Conservation (phyloP, 2,113 vertebrate genomes). For the Acanthochromis polyacanthus region DNA sequence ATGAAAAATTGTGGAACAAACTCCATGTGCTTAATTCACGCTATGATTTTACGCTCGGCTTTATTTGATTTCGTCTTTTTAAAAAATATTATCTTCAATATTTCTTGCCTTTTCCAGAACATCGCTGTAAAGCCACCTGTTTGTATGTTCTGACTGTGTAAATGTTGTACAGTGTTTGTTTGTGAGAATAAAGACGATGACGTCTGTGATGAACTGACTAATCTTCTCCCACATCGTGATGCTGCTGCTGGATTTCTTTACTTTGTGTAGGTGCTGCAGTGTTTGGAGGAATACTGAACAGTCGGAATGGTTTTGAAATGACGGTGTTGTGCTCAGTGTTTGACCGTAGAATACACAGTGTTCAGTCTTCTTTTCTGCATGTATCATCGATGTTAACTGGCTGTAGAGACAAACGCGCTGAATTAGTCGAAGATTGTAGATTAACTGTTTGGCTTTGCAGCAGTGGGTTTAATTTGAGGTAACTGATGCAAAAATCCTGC, state of each 20-base stretch:
- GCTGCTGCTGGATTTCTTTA: constrained; percentile 32
- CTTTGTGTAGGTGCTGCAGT: constrained; percentile 13
- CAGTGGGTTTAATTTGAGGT: constrained; percentile 15
- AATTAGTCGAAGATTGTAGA: constrained; percentile 23
- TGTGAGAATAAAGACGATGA: constrained; percentile 21
- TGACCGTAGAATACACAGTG: neutral
- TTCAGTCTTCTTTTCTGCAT: constrained; percentile 59
- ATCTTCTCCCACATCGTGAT: constrained; percentile 25
- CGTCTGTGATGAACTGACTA: constrained; percentile 12
- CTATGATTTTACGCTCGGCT: neutral
- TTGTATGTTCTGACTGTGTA: constrained; percentile 38
- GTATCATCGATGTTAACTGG: constrained; percentile 38
- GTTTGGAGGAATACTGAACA: constrained; percentile 7
- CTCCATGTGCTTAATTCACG: neutral
- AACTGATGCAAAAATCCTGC: constrained; percentile 12
- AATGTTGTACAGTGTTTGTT: constrained; percentile 44
- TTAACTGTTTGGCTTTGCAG: constrained; percentile 38
- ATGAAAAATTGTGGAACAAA: too few relatives aligned
- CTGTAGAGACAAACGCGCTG: constrained; percentile 21
- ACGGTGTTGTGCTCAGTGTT: constrained; percentile 22
- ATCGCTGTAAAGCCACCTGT: constrained; percentile 5
- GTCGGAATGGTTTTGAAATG: constrained; percentile 1
- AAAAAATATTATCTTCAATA: neutral
- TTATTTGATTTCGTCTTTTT: neutral
- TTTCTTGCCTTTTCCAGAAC: constrained; percentile 30